Percentiles rank a stretch among this genome's conserved stretches.
Conservation (phyloP, 2,797 vertebrate species). For the Lerista edwardsae region DNA sequence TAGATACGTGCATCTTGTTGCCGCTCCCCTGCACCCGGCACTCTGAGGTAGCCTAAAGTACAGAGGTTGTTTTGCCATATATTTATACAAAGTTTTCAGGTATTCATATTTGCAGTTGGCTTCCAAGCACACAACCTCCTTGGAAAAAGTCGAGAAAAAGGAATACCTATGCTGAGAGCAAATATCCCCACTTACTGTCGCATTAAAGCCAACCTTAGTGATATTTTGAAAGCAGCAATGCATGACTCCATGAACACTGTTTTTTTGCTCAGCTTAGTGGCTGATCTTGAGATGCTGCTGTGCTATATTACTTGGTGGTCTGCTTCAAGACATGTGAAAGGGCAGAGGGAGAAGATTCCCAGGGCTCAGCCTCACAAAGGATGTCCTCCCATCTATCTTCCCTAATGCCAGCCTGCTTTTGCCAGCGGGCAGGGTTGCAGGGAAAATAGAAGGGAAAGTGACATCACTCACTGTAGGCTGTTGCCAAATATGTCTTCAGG, state of each 20-base stretch:
- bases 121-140: slow-evolving; percentile 7
- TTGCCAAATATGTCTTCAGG: not conserved
- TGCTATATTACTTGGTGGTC: not conserved
- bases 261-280: fast-evolving
- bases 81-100: not conserved
- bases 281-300: fast-evolving
- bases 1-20: no score
- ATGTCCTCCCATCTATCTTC: not conserved
- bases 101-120: slow-evolving; percentile 36
- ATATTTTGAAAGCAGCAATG: slow-evolving; percentile 46
- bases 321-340: not conserved
- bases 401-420: not conserved
- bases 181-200: not conserved
- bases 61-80: no score
- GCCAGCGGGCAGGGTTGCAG: not conserved
- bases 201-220: slow-evolving; percentile 18
- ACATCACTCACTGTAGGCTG: not conserved
- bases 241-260: slow-evolving; percentile 7
- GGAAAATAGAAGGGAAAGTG: not conserved
- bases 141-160: slow-evolving; percentile 17
- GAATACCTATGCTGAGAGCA: slow-evolving; percentile 19
- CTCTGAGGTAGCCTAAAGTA: no score
- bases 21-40: no score
- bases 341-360: not conserved
- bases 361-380: not conserved